A percentile compares a stretch with the other conserved stretches of the same genome.
These are phyloP conservation scores for Trachymyrmex septentrionalis DNA, from an alignment of 1,140 invertebrate genomes.

Conservation along the genomic window DNA sequence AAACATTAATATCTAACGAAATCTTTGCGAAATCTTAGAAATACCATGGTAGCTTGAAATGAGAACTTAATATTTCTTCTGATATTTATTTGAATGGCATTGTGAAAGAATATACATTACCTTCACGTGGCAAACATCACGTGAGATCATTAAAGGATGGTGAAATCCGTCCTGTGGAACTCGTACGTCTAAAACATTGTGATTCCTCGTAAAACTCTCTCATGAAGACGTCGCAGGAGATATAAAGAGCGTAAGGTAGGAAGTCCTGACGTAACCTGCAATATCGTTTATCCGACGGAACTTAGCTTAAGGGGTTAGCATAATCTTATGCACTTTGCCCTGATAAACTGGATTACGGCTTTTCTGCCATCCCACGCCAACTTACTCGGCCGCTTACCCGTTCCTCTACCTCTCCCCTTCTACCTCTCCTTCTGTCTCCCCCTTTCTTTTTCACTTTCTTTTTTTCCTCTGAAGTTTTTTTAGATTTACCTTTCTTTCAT, in stretches of 20 bases:
- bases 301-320: constrained; percentile 75
- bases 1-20: not conserved
- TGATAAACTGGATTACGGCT: constrained; percentile 79
- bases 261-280: constrained; percentile 72
- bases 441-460: not conserved
- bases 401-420: not conserved
- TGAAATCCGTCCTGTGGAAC: not conserved
- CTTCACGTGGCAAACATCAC: not conserved
- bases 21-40: not conserved
- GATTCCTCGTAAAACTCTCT: constrained; percentile 57
- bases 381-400: constrained; percentile 24
- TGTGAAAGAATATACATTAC: not conserved
- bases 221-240: constrained; percentile 48
- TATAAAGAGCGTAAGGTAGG: constrained; percentile 29
- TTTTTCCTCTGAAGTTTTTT: constrained; percentile 16
- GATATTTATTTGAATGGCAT: not conserved
- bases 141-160: not conserved
- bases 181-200: not conserved
- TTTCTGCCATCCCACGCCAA: constrained; percentile 45
- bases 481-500: constrained; percentile 16
- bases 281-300: constrained; percentile 78
- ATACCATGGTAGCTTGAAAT: not conserved
- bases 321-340: constrained; percentile 78
- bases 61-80: not conserved
- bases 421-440: not conserved